Evolutionary conservation across 2,888 invertebrate genomes (phyloP).

Genomic region (Alsophila aescularia): DNA sequence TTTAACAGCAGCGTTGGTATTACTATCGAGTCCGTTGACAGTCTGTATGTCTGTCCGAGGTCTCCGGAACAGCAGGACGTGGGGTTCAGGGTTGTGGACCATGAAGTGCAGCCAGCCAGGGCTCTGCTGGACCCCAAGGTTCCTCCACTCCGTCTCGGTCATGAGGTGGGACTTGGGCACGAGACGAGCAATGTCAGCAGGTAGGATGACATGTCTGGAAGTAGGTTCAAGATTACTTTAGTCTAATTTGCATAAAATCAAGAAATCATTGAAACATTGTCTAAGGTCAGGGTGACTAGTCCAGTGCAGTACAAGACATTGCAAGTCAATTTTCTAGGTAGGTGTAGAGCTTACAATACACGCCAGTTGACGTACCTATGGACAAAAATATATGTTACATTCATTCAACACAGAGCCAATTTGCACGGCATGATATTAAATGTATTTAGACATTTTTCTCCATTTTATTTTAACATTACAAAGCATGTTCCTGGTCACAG

Average conservation of each 20-base stretch:
- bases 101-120: slow-evolving; percentile 94
- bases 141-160: slow-evolving; percentile 98
- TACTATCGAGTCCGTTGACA: slow-evolving; percentile 64
- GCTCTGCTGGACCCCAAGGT: slow-evolving; percentile 97
- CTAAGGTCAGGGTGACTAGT: too few relatives aligned
- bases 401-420: too few relatives aligned
- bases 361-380: too few relatives aligned
- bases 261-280: too few relatives aligned
- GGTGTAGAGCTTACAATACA: too few relatives aligned
- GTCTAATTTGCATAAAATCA: not conserved
- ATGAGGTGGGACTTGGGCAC: slow-evolving; percentile 96
- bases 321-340: too few relatives aligned
- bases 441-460: too few relatives aligned
- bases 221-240: not conserved
- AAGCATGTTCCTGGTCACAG: too few relatives aligned
- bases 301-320: too few relatives aligned
- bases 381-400: too few relatives aligned
- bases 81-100: slow-evolving; percentile 96
- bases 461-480: too few relatives aligned
- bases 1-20: slow-evolving; percentile 59
- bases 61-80: slow-evolving; percentile 92
- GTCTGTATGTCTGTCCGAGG: slow-evolving; percentile 67
- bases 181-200: slow-evolving; percentile 91
- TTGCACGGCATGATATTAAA: too few relatives aligned
- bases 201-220: slow-evolving; percentile 94